These are phyloP conservation scores for Drosophila cardini DNA, from an alignment of 1,140 invertebrate genomes.

Conservation along the genomic window DNA sequence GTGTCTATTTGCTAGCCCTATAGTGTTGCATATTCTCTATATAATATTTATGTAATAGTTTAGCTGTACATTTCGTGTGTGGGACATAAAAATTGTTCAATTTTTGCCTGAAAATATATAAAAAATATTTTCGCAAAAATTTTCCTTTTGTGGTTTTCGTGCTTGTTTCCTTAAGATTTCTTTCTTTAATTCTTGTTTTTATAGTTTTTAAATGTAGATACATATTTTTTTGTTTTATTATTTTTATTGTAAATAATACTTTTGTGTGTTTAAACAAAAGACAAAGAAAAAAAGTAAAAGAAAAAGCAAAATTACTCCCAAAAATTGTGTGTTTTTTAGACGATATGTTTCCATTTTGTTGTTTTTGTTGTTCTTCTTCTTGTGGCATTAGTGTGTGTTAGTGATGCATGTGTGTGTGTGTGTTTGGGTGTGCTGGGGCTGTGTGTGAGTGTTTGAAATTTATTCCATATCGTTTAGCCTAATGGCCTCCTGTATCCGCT, in stretches of 20 bases:
- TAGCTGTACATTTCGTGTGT: conserved; percentile 65
- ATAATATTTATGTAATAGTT: conserved; percentile 54
- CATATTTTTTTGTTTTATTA: not conserved
- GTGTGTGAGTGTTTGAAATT: conserved; percentile 1
- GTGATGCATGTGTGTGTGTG: conserved; percentile 7
- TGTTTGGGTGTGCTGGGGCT: conserved; percentile 4
- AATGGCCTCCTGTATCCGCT: conserved; percentile 73
- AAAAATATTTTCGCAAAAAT: conserved; percentile 51
- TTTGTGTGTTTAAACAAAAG: conserved; percentile 47
- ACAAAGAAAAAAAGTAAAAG: conserved; percentile 17
- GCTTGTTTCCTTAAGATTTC: conserved; percentile 18
- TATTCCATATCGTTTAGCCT: conserved; percentile 66
- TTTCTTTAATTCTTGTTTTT: conserved; percentile 6
- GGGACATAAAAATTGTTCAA: conserved; percentile 51
- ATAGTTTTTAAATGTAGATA: not conserved
- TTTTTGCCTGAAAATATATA: conserved; percentile 51
- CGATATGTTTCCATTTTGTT: conserved; percentile 37
- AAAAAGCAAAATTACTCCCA: conserved; percentile 14
- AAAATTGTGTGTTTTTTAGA: conserved; percentile 8
- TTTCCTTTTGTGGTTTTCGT: conserved; percentile 35
- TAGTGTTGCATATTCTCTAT: conserved; percentile 41
- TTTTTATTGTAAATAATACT: conserved; percentile 71
- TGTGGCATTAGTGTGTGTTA: conserved; percentile 30
- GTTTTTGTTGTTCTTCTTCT: conserved; percentile 8
- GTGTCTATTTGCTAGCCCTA: conserved; percentile 65